Evolutionary conservation across 2,113 vertebrate genomes (phyloP).

Genomic region (Trochalopteron elliotii): DNA sequence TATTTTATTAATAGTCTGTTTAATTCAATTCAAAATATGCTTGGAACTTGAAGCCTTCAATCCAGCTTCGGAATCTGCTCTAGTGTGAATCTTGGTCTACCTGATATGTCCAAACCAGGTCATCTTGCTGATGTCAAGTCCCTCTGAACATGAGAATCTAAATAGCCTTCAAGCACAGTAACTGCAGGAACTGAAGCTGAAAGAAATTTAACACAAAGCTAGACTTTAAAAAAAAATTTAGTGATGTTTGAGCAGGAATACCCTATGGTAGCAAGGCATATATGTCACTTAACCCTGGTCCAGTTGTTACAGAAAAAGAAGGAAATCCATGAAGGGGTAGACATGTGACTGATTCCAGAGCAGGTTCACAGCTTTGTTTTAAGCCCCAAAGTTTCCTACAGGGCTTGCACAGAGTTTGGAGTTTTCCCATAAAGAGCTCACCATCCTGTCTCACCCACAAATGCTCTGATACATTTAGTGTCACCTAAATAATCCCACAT

Average conservation of each 20-base stretch:
- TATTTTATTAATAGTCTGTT: background rate
- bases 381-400: background rate
- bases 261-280: background rate
- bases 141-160: background rate
- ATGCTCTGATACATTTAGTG: background rate
- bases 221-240: background rate
- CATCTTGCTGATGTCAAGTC: background rate
- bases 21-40: background rate
- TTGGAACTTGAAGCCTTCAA: background rate
- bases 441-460: background rate
- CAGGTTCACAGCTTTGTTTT: background rate
- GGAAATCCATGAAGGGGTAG: background rate
- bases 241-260: background rate
- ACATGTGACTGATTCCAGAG: background rate
- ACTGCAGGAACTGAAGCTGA: background rate
- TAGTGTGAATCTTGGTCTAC: background rate
- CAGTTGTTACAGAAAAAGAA: background rate
- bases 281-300: background rate
- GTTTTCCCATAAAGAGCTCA: background rate
- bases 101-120: background rate
- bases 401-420: fast-evolving
- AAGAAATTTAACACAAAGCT: background rate
- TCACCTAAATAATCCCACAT: background rate
- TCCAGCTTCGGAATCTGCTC: background rate
- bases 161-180: background rate